Conservation (phyloP, 2,888 invertebrate species). For the Cremastinae sp. region DNA sequence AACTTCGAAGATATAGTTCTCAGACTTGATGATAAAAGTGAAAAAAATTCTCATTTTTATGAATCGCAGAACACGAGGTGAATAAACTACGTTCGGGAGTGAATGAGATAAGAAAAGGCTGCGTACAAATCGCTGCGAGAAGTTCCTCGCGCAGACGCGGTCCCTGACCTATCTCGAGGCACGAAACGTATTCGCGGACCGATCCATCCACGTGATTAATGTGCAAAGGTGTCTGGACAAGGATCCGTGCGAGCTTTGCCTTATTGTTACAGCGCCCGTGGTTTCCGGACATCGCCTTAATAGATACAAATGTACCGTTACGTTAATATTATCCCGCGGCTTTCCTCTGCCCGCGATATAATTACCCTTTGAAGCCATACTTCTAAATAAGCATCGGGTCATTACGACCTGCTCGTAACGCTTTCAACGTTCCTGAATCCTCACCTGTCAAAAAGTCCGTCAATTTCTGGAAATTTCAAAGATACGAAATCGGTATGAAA, state of each 20-base stretch:
- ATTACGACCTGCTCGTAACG: background rate
- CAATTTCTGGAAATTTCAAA: too few species aligned
- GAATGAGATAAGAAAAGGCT: too few species aligned
- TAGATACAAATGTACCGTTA: slow-evolving; percentile 71
- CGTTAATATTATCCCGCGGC: slow-evolving; percentile 15
- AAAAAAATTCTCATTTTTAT: background rate
- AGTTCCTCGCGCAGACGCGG: slow-evolving; percentile 1
- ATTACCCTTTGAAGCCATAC: slow-evolving; percentile 64
- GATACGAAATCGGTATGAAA: too few species aligned
- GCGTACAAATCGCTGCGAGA: background rate
- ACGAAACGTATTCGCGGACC: slow-evolving; percentile 26
- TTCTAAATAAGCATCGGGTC: slow-evolving; percentile 9
- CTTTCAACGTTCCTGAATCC: too few species aligned
- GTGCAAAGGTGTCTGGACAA: slow-evolving; percentile 58
- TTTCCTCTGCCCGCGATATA: slow-evolving; percentile 59
- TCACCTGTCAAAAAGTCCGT: too few species aligned
- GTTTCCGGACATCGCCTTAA: slow-evolving; percentile 61
- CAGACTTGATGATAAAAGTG: too few species aligned
- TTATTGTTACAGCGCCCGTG: slow-evolving; percentile 65
- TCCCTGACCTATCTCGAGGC: background rate
- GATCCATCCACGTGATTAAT: slow-evolving; percentile 68
- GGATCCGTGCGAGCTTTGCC: slow-evolving; percentile 58
- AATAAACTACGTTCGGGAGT: too few species aligned
- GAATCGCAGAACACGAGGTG: background rate
- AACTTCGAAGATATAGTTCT: background rate